These are phyloP conservation scores for Tamandua tetradactyla DNA, from an alignment of 2,797 vertebrate genomes.

Conservation along the genomic window DNA sequence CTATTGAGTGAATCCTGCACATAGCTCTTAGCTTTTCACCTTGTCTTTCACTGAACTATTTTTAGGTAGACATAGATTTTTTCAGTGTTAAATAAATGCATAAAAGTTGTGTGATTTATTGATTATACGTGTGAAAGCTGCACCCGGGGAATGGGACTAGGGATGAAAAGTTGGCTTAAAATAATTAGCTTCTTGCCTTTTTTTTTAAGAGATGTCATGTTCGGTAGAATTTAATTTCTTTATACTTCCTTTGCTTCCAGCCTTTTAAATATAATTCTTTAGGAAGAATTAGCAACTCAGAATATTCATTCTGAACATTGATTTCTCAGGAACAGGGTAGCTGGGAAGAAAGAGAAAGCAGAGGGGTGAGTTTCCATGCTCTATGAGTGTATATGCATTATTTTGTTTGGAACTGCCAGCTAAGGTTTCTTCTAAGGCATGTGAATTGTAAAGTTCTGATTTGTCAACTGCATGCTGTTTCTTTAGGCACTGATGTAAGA, in stretches of 20 bases:
- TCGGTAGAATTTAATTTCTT: conserved; percentile 69
- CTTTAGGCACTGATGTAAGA: conserved; percentile 81
- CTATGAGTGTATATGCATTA: conserved; percentile 40
- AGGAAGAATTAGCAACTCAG: conserved; percentile 68
- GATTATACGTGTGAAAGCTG: conserved; percentile 35
- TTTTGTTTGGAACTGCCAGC: conserved; percentile 66
- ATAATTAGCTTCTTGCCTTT: conserved; percentile 61
- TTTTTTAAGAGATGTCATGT: conserved; percentile 67
- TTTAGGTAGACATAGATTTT: neutral
- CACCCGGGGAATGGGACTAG: neutral
- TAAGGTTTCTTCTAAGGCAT: conserved; percentile 79
- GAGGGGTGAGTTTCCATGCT: conserved; percentile 62
- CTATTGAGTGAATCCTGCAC: neutral
- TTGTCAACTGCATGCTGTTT: conserved; percentile 74
- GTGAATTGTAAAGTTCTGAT: conserved; percentile 77
- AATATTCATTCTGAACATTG: conserved; percentile 66
- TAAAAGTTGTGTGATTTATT: neutral
- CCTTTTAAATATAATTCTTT: conserved; percentile 69
- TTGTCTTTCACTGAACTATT: conserved; percentile 51
- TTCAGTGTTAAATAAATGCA: neutral
- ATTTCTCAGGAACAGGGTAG: conserved; percentile 39
- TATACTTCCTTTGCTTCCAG: conserved; percentile 49
- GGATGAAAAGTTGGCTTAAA: neutral
- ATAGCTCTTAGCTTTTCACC: conserved; percentile 56
- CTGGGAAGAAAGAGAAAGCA: conserved; percentile 64